These are phyloP conservation scores for Acanthisitta chloris DNA, from an alignment of 2,113 vertebrate species.

Conservation along the genomic window DNA sequence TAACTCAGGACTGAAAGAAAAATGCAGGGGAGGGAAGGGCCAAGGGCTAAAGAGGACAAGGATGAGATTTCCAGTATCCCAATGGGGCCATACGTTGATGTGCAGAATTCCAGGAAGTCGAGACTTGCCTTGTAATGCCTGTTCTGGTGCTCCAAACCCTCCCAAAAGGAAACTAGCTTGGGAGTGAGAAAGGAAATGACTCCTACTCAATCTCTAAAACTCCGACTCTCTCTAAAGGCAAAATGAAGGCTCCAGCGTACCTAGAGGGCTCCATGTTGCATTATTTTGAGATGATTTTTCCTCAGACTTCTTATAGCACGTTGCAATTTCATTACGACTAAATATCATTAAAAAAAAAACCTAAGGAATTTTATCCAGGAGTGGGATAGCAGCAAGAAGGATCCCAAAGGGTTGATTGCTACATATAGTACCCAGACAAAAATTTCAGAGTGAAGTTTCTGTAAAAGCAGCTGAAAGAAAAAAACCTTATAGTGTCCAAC, in stretches of 20 bases:
- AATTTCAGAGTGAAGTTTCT: neutral
- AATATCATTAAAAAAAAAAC: neutral
- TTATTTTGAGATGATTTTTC: neutral
- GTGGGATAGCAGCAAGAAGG: neutral
- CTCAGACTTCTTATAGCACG: neutral
- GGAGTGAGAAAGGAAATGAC: neutral
- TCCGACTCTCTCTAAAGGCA: neutral
- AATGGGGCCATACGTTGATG: fast-evolving
- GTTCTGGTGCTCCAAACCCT: neutral
- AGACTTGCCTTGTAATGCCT: neutral
- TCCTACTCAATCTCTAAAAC: neutral
- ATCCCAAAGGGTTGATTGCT: neutral
- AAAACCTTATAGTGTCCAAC: neutral
- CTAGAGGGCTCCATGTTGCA: neutral
- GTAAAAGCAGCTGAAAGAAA: neutral
- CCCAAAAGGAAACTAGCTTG: neutral
- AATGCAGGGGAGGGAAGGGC: neutral
- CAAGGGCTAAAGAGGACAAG: neutral
- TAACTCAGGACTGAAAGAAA: neutral
- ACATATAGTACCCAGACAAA: neutral
- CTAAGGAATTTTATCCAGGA: neutral
- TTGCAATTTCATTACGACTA: neutral
- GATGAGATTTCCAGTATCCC: neutral
- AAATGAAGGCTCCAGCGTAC: neutral
- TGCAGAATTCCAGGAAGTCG: neutral